These are phyloP conservation scores for Hymenopus coronatus DNA, from an alignment of 2,888 invertebrate genomes.

Conservation along the genomic window DNA sequence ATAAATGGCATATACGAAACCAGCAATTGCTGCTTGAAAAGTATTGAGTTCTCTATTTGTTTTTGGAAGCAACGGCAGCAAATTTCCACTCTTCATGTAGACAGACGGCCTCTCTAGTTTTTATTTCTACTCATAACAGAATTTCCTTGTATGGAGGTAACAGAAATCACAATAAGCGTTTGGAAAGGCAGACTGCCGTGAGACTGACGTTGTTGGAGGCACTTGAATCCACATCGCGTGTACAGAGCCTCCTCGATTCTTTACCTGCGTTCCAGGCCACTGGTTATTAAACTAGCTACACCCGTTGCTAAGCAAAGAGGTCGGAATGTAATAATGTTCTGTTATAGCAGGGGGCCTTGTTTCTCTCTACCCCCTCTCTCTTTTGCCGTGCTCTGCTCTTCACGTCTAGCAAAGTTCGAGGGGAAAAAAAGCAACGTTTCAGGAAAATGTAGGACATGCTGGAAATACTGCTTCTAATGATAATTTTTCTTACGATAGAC, in stretches of 20 bases:
- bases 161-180: slow-evolving; percentile 7
- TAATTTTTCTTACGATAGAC: neutral
- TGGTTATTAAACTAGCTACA: slow-evolving; percentile 34
- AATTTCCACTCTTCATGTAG: neutral
- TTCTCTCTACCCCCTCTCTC: neutral
- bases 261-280: slow-evolving; percentile 29
- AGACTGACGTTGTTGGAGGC: neutral
- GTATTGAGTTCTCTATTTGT: neutral
- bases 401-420: neutral
- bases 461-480: neutral
- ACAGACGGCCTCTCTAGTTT: neutral
- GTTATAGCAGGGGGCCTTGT: neutral
- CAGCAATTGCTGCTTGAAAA: too few relatives aligned
- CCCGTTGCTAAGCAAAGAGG: slow-evolving; percentile 40
- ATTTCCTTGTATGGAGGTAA: neutral
- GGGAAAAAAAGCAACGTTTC: neutral
- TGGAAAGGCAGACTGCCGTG: neutral
- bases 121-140: neutral
- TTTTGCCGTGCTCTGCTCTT: slow-evolving; percentile 2
- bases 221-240: neutral
- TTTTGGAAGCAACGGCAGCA: neutral
- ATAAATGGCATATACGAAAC: too few relatives aligned
- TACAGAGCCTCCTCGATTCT: slow-evolving; percentile 1
- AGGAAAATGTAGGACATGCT: neutral
- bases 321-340: slow-evolving; percentile 31